A percentile compares a stretch with the other conserved stretches of the same genome.
Evolutionary conservation across 2,113 vertebrate species (phyloP).

Genomic region (Numida meleagris): DNA sequence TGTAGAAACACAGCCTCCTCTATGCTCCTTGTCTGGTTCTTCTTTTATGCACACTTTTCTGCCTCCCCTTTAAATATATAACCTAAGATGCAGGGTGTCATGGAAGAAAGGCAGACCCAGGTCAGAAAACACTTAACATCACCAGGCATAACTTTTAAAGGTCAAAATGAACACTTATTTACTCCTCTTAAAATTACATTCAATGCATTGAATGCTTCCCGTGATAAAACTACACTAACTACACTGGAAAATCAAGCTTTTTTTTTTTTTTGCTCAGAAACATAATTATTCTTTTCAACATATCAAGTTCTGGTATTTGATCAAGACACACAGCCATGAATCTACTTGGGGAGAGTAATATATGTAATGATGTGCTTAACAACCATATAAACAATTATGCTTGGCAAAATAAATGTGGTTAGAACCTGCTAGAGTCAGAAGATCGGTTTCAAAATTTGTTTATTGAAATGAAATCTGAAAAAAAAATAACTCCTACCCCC

Average conservation of each 20-base stretch:
- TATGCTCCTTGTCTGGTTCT: neutral
- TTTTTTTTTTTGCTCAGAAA: neutral
- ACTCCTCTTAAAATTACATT: neutral
- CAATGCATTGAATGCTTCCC: neutral
- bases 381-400: slow-evolving; percentile 34
- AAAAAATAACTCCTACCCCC: neutral
- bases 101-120: neutral
- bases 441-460: slow-evolving; percentile 28
- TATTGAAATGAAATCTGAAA: slow-evolving; percentile 42
- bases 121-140: neutral
- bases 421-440: slow-evolving; percentile 51
- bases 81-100: neutral
- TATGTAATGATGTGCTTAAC: slow-evolving; percentile 48
- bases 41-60: neutral
- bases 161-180: neutral
- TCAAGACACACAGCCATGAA: slow-evolving; percentile 13
- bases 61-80: neutral
- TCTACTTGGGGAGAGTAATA: slow-evolving; percentile 24
- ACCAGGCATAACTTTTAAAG: neutral
- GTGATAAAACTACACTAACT: neutral
- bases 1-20: neutral
- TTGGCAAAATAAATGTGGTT: slow-evolving; percentile 44
- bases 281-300: slow-evolving; percentile 40
- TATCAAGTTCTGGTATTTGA: slow-evolving; percentile 34
- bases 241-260: neutral